Conservation (phyloP, 2,888 invertebrate species). For the Augiades crinisus region DNA sequence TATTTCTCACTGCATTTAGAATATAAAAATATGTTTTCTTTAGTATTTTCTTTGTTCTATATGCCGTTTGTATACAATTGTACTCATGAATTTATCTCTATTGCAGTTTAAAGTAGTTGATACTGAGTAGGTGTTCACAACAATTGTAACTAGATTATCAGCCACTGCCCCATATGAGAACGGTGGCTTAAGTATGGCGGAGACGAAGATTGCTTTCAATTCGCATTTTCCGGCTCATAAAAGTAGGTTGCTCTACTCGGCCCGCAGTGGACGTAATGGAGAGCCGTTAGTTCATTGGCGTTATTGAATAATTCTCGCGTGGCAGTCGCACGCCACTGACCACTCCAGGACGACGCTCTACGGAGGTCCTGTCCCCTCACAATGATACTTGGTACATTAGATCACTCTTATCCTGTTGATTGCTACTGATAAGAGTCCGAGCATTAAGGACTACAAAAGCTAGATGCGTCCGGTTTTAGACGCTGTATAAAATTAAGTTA, state of each 20-base stretch:
- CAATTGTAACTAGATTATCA: slow-evolving; percentile 14
- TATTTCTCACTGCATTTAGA: not conserved
- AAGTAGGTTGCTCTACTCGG: slow-evolving; percentile 70
- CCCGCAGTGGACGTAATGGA: slow-evolving; percentile 67
- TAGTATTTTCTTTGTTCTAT: too few species aligned
- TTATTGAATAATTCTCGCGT: slow-evolving; percentile 76
- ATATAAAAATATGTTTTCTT: too few species aligned
- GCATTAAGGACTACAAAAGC: not conserved
- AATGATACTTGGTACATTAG: slow-evolving; percentile 35
- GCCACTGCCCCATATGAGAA: slow-evolving; percentile 36
- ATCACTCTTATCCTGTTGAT: slow-evolving; percentile 14
- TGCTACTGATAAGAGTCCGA: not conserved
- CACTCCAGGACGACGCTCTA: slow-evolving; percentile 33
- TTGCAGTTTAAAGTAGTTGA: not conserved
- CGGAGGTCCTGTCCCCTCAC: slow-evolving; percentile 25
- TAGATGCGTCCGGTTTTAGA: not conserved
- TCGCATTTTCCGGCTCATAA: slow-evolving; percentile 77
- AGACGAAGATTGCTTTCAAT: slow-evolving; percentile 75
- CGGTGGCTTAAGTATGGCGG: slow-evolving; percentile 52
- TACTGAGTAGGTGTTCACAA: slow-evolving; percentile 2
- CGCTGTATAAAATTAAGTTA: not conserved
- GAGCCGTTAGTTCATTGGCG: slow-evolving; percentile 75
- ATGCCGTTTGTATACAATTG: too few species aligned
- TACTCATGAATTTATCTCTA: too few species aligned
- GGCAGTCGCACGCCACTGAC: slow-evolving; percentile 46